Conservation (phyloP, 2,797 vertebrate genomes). For the Anolis apletophallus region DNA sequence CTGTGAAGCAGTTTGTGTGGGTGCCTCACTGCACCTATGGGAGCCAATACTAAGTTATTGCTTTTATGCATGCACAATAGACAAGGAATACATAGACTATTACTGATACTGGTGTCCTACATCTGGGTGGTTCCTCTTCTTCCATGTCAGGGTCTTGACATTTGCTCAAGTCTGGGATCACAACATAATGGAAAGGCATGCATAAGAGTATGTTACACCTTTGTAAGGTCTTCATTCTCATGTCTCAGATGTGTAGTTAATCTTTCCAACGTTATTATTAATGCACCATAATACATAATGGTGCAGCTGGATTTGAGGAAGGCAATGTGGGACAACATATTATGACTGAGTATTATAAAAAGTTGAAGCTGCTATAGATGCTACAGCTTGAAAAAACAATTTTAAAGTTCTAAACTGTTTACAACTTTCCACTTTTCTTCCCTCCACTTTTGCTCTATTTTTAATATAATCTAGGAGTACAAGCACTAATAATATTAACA, state of each 20-base stretch:
- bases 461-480: slow-evolving; percentile 9
- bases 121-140: not conserved
- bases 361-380: slow-evolving; percentile 8
- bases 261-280: not conserved
- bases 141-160: not conserved
- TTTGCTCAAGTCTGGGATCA: not conserved
- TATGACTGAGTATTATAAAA: not conserved
- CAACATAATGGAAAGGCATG: not conserved
- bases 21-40: too few relatives aligned
- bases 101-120: not conserved
- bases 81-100: too few relatives aligned
- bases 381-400: slow-evolving; percentile 16
- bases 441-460: not conserved
- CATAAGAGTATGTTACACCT: not conserved
- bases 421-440: slow-evolving; percentile 25
- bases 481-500: not conserved
- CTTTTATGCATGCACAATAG: too few relatives aligned
- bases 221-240: not conserved
- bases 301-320: not conserved
- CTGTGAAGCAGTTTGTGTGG: too few relatives aligned
- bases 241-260: not conserved
- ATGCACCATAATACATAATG: not conserved
- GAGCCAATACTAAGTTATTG: too few relatives aligned
- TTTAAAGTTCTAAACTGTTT: slow-evolving; percentile 15
- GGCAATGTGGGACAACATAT: not conserved